These are phyloP conservation scores for Musca vetustissima DNA, from an alignment of 1,140 invertebrate species.

Conservation along the genomic window DNA sequence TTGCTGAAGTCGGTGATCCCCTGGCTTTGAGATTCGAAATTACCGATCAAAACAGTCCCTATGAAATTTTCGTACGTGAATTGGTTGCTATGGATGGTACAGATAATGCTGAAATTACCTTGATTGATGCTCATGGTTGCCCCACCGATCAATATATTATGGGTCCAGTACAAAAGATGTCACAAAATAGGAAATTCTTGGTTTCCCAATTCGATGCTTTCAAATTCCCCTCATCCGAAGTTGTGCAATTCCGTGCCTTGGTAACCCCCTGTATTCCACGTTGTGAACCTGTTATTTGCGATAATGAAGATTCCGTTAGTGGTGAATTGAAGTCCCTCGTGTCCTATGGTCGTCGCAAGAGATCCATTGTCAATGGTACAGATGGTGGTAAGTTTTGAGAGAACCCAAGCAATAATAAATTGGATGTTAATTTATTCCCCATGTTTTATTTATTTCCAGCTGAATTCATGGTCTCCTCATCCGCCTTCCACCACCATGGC, in stretches of 20 bases:
- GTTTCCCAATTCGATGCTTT: conserved; percentile 93
- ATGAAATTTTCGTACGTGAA: conserved; percentile 92
- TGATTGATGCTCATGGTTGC: conserved; percentile 89
- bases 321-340: conserved; percentile 66
- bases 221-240: conserved; percentile 92
- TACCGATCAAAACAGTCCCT: conserved; percentile 85
- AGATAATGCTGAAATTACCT: conserved; percentile 86
- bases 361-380: conserved; percentile 44
- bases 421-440: not conserved
- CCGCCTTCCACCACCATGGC: conserved; percentile 31
- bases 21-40: conserved; percentile 89
- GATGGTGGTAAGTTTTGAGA: conserved; percentile 22
- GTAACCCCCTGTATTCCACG: conserved; percentile 90
- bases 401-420: not conserved
- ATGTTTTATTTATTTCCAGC: conserved; percentile 36
- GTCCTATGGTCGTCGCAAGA: conserved; percentile 64
- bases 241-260: conserved; percentile 90
- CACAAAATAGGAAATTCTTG: conserved; percentile 71
- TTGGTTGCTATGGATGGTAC: conserved; percentile 92
- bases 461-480: conserved; percentile 49
- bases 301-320: conserved; percentile 78
- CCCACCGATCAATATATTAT: conserved; percentile 92
- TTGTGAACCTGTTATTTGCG: conserved; percentile 87
- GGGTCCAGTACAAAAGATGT: conserved; percentile 84
- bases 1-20: conserved; percentile 86